Percentiles rank a stretch among this genome's conserved stretches.
phyloP scores from a whole-genome alignment of 2,888 invertebrate species.

The Pachliopta kotzebuea region DNA sequence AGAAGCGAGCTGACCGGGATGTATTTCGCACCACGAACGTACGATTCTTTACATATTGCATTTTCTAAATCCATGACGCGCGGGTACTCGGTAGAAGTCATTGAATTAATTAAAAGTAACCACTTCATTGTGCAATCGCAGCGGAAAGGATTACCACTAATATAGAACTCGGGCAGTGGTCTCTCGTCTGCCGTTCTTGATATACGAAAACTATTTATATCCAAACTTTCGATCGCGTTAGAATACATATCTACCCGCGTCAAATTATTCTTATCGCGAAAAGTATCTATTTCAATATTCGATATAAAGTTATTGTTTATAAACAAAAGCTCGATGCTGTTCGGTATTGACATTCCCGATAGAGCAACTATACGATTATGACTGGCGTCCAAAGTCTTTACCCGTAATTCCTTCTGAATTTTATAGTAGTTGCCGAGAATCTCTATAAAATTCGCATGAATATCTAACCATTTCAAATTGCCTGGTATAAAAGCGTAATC shows the following conservation, averaged over 20 bases:
- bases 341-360: constrained; percentile 90
- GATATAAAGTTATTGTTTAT: constrained; percentile 94
- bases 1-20: constrained; percentile 88
- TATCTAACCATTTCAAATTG: constrained; percentile 93
- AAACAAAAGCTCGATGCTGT: constrained; percentile 91
- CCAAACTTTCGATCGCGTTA: constrained; percentile 90
- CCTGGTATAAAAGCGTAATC: constrained; percentile 95
- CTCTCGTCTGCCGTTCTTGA: constrained; percentile 85
- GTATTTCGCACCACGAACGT: constrained; percentile 89
- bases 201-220: constrained; percentile 89
- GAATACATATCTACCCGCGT: constrained; percentile 95
- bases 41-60: constrained; percentile 92
- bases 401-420: constrained; percentile 87
- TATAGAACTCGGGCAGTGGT: constrained; percentile 91
- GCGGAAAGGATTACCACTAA: constrained; percentile 95
- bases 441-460: constrained; percentile 94
- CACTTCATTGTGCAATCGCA: constrained; percentile 98
- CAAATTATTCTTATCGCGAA: constrained; percentile 89
- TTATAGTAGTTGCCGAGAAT: constrained; percentile 93
- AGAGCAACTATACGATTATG: constrained; percentile 92
- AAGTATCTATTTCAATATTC: constrained; percentile 89
- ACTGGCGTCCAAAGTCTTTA: constrained; percentile 93
- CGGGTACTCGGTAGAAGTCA: constrained; percentile 90
- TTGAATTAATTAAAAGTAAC: constrained; percentile 93
- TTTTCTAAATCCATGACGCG: constrained; percentile 93